Percentiles rank a stretch among this genome's conserved stretches.
Conservation (phyloP, 2,888 invertebrate genomes). For the Eledona agricola region DNA sequence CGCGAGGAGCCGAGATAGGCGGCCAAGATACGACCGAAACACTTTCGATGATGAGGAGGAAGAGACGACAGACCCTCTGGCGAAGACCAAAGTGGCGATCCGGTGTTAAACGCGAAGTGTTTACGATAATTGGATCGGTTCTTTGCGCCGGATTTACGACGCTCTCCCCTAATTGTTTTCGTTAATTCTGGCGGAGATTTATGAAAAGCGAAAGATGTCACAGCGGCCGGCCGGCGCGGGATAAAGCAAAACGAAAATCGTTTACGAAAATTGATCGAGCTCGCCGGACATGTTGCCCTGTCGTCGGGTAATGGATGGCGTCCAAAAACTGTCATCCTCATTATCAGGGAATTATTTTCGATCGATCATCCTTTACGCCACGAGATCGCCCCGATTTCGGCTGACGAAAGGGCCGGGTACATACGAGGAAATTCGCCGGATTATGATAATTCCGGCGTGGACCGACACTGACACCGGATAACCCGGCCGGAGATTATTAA, state of each 20-base stretch:
- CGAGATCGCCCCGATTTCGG: constrained; percentile 1
- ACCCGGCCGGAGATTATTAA: constrained; percentile 30
- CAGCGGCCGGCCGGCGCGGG: constrained; percentile 37
- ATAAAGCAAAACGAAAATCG: constrained; percentile 51
- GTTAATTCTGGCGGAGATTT: constrained; percentile 29
- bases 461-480: constrained; percentile 20
- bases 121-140: constrained; percentile 27
- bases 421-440: constrained; percentile 10
- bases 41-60: constrained; percentile 20
- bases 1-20: constrained; percentile 41
- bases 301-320: constrained; percentile 56
- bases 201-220: constrained; percentile 21
- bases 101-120: constrained; percentile 16
- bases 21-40: constrained; percentile 38
- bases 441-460: constrained; percentile 27
- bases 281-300: constrained; percentile 54
- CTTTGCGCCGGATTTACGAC: constrained; percentile 18
- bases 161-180: constrained; percentile 28
- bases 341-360: constrained; percentile 54
- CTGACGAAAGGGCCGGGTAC: no score
- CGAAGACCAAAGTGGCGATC: constrained; percentile 14
- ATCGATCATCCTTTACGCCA: constrained; percentile 55
- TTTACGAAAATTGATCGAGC: constrained; percentile 56
- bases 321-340: constrained; percentile 56
- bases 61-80: constrained; percentile 10